phyloP scores from a whole-genome alignment of 2,888 invertebrate genomes.

The Parochlus steinenii region DNA sequence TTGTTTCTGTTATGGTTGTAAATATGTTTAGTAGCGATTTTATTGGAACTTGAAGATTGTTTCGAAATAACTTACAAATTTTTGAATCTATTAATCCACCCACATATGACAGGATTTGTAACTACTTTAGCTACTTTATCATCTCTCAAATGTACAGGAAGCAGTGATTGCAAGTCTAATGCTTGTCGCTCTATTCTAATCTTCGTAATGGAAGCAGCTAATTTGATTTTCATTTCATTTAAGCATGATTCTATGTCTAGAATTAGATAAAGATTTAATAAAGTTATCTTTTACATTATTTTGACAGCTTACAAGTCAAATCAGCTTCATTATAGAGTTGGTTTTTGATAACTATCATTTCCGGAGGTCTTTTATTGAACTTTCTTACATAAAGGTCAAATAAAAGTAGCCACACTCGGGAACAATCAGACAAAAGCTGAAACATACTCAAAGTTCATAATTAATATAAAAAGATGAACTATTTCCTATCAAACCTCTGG shows the following conservation, averaged over 20 bases:
- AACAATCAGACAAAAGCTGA: slow-evolving; percentile 20
- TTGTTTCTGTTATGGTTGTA: slow-evolving; percentile 18
- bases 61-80: slow-evolving; percentile 42
- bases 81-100: slow-evolving; percentile 66
- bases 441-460: background rate
- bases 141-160: slow-evolving; percentile 55
- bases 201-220: slow-evolving; percentile 62
- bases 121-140: slow-evolving; percentile 44
- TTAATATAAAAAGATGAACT: background rate
- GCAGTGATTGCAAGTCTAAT: slow-evolving; percentile 44
- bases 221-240: slow-evolving; percentile 45
- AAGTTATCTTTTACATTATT: no score
- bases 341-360: slow-evolving; percentile 20
- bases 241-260: slow-evolving; percentile 45
- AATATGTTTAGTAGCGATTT: slow-evolving; percentile 3
- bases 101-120: slow-evolving; percentile 41
- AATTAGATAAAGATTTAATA: no score
- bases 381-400: slow-evolving; percentile 37
- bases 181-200: slow-evolving; percentile 60
- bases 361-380: slow-evolving; percentile 27
- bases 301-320: slow-evolving; percentile 19
- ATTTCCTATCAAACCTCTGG: slow-evolving; percentile 12
- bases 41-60: no score
- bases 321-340: slow-evolving; percentile 22
- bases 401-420: slow-evolving; percentile 35